phyloP scores from a whole-genome alignment of 2,888 invertebrate genomes.

The Catocala fraxini region DNA sequence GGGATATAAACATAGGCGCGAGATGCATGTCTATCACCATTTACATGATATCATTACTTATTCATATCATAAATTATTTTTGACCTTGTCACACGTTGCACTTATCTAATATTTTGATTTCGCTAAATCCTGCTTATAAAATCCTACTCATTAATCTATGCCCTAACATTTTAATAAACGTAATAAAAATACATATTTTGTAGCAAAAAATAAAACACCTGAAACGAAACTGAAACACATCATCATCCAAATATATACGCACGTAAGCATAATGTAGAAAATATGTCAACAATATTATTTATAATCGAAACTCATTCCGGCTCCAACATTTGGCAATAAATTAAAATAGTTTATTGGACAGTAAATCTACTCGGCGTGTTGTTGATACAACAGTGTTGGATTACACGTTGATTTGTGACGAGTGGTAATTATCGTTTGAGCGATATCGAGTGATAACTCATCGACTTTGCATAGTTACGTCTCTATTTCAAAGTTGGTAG shows the following conservation, averaged over 20 bases:
- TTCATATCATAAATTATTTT: too few relatives aligned
- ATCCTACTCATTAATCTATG: too few relatives aligned
- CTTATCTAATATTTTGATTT: too few relatives aligned
- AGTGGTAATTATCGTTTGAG: slow-evolving; percentile 48
- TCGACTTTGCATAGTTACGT: slow-evolving; percentile 28
- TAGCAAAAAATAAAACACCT: too few relatives aligned
- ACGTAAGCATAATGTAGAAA: slow-evolving; percentile 39
- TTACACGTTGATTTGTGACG: slow-evolving; percentile 62
- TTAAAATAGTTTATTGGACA: slow-evolving; percentile 58
- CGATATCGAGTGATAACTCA: slow-evolving; percentile 31
- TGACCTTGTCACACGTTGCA: too few relatives aligned
- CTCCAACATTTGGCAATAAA: slow-evolving; percentile 63
- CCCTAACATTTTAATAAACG: too few relatives aligned
- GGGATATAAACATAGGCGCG: too few relatives aligned
- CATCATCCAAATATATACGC: not conserved
- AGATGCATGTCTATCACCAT: too few relatives aligned
- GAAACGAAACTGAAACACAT: too few relatives aligned
- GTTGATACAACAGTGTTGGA: slow-evolving; percentile 63
- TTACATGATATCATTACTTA: too few relatives aligned
- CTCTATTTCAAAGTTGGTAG: slow-evolving; percentile 6
- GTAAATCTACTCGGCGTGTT: slow-evolving; percentile 65
- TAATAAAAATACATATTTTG: too few relatives aligned
- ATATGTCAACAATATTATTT: slow-evolving; percentile 58
- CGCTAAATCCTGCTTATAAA: too few relatives aligned
- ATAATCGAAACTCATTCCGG: slow-evolving; percentile 57